Percentiles rank a stretch among this genome's conserved stretches.
Conservation (phyloP, 2,888 invertebrate species). For the Sesia bembeciformis region DNA sequence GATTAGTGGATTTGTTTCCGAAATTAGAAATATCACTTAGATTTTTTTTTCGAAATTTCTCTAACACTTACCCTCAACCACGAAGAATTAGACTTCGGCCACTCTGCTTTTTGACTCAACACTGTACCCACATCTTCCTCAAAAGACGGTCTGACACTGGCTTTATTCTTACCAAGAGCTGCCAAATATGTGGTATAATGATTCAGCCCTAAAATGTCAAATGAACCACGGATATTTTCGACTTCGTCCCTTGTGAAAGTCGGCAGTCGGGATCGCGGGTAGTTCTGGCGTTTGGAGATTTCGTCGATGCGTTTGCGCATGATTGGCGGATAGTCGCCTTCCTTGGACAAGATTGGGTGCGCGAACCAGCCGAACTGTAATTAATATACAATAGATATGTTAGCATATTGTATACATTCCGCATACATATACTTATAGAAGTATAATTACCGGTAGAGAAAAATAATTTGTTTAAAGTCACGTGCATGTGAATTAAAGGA, state of each 20-base stretch:
- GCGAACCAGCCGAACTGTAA: constrained; percentile 79
- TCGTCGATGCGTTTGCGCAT: constrained; percentile 75
- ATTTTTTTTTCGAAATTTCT: too few relatives aligned
- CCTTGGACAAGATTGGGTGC: constrained; percentile 76
- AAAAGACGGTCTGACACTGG: constrained; percentile 35
- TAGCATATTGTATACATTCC: neutral
- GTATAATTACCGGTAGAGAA: neutral
- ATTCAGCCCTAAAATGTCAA: constrained; percentile 84
- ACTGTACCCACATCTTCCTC: constrained; percentile 49
- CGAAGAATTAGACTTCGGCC: constrained; percentile 61
- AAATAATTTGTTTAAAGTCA: neutral
- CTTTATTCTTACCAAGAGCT: constrained; percentile 28
- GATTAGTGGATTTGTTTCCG: too few relatives aligned
- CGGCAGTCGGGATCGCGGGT: constrained; percentile 76
- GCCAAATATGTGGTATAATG: constrained; percentile 78
- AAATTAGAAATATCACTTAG: too few relatives aligned
- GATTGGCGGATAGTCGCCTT: constrained; percentile 78
- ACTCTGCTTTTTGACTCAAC: constrained; percentile 48
- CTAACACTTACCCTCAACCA: constrained; percentile 60
- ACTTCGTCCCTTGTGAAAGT: constrained; percentile 76
- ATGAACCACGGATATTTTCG: constrained; percentile 71
- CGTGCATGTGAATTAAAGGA: too few relatives aligned
- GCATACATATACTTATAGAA: neutral
- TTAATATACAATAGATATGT: too few relatives aligned
- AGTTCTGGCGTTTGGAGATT: constrained; percentile 75